Evolutionary conservation across 2,113 vertebrate species (phyloP).

Genomic region (Symphodus melops): DNA sequence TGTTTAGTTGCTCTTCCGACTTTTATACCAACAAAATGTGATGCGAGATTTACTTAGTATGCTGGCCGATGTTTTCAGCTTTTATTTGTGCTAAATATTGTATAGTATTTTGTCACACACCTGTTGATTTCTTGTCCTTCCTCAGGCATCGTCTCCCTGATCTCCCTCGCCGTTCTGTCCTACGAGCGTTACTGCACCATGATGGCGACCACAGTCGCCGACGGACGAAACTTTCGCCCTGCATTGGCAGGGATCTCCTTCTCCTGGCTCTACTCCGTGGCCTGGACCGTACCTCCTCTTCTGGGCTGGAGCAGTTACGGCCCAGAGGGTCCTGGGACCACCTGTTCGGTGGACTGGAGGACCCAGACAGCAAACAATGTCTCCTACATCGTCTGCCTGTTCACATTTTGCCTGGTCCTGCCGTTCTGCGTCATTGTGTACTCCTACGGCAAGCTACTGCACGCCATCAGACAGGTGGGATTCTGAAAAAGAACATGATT

Average conservation of each 20-base stretch:
- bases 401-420: constrained; percentile 85
- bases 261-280: constrained; percentile 85
- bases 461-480: constrained; percentile 83
- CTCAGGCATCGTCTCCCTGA: constrained; percentile 85
- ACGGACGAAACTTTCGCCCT: constrained; percentile 82
- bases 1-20: too few species aligned
- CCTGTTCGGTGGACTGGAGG: constrained; percentile 82
- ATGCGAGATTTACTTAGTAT: not conserved
- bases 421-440: constrained; percentile 85
- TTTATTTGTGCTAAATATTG: too few species aligned
- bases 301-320: constrained; percentile 88
- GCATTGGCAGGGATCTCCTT: constrained; percentile 81
- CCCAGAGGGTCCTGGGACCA: constrained; percentile 82
- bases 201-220: constrained; percentile 73
- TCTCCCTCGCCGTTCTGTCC: constrained; percentile 86
- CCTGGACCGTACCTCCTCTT: constrained; percentile 82
- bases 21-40: too few species aligned
- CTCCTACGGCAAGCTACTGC: constrained; percentile 84
- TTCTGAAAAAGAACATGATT: not conserved
- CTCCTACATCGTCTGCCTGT: constrained; percentile 87
- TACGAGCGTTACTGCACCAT: constrained; percentile 86
- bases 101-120: not conserved
- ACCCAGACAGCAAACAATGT: constrained; percentile 82
- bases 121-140: not conserved
- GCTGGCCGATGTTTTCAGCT: not conserved